Evolutionary conservation across 2,797 vertebrate species (phyloP), one percentile per base, ranked within the genome.

Genomic region (Coracias cyanogaster): DNA sequence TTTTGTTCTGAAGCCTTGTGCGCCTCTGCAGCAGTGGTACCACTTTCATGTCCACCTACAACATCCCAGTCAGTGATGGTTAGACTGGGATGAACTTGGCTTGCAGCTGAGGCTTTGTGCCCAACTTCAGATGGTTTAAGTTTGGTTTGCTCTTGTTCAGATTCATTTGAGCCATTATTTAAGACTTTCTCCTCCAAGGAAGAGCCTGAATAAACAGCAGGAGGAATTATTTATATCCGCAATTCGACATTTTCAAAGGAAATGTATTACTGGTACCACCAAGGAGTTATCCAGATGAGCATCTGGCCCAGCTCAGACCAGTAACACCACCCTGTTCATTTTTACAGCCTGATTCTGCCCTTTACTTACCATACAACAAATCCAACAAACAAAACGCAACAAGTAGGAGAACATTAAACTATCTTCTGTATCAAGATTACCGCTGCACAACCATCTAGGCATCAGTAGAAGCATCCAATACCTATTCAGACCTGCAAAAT

Each of bases 141-240:
- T 98, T 98, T 99, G 98, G 98, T 96, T 82, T 98, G 98, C 90
- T 99, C 98, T 78, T 94, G 98, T 98, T 98, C 99, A 97, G 98
- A 97, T 92, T 98, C 98, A 82, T 97, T 98, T 96, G 99, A 97
- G 98, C 99, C 98, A 80, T 98, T 98, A 84, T 99, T 98, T 97
- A 99, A 99, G 89, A 99, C 98, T 97, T 99, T 99, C 98, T 99
- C 98, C 98, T 99, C 99, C 98, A 99, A 97, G 94, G 98, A 98
- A 43, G 98, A 98, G 98, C 99, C 99, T 99, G 98, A 98, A 98
- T 97, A 97, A 98, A 98, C 94, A 97, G 98, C 91, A 98, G 87
- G 97, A 98, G 96, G 96, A 86, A 92, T 97, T 94, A 97, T 94
- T 97, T 90, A 57, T 61, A 87, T 66, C 73, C 82, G 14, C 48